Evolutionary conservation across 2,888 invertebrate genomes (phyloP), one percentile per base, ranked within the genome.

Genomic region (Dastarcus helophoroides): DNA sequence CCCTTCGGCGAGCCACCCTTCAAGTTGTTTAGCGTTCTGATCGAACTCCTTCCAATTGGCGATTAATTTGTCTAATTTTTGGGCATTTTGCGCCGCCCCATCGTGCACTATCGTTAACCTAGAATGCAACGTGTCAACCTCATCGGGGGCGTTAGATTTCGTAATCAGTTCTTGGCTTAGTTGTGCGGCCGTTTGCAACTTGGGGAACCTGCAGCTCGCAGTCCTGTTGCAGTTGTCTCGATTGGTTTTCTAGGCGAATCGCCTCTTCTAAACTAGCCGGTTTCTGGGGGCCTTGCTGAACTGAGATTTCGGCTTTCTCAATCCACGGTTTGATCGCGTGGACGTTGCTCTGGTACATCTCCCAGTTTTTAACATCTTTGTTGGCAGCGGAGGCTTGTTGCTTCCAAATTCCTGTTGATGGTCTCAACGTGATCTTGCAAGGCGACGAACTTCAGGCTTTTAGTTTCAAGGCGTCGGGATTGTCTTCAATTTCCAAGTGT

Each of bases 311-410:
- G 10, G 85, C 83, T 53, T 83, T 73, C 55, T 89, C 84, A 32
- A 94, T 73, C 81, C 90, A 88, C 1, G 90, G 89, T 54, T 82
- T 80, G 29, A 91, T 73, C 56, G 82, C 76, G 36, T 79, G 72
- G 15, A 89, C 69, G 32, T 76, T 79, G 24, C 73, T 69, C 60
- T 89, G 84, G 58, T 88, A 89, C 47, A 77, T 75, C 51, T 86
- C 79, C 84, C 88, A 90, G 41, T 81, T 82, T 19, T 76, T 73
- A 26, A 90, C 65, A 53, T 90, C 88, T 47, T 79, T 76, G 39
- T 76, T 71, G 1, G 86, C 78, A 2, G 77, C 70, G 44, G 76
- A 74, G 7, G 79, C 76, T 53, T 88, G 83, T 39, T 76, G n/a
- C 74, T 51, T 79, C 79, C 22, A 84, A 78, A 23, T 76, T 79